Evolutionary conservation across 2,888 invertebrate genomes (phyloP), one percentile per base, ranked within the genome.

Genomic region (Tetragnatha montana): DNA sequence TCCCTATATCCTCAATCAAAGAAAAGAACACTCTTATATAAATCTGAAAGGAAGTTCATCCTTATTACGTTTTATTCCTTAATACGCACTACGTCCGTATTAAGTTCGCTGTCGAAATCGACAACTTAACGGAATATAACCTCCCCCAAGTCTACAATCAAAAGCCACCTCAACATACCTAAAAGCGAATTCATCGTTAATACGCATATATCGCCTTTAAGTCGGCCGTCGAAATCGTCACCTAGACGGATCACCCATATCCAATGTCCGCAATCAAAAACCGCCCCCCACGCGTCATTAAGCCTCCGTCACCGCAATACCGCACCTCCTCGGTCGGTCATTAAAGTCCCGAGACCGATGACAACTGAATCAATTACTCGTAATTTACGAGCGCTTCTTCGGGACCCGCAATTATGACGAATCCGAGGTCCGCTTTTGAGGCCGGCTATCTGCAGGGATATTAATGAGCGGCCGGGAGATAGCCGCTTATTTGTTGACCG

Each of bases 321-420:
- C 19, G n/a, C 14, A 50, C 50, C 78, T 78, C 71, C n/a, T 51
- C 47, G 50, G 70, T n/a, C 70, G 85, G 85, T 78, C 85, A 78
- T 85, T 85, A 85, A 35, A 35, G 70, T 47, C 68, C 68, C 19
- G 21, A 21, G 19, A 12, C 49, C 22, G 50, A 51, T 74, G 86
- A 86, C 86, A 86, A 70, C 68, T 51, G 74, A 86, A 86, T 86
- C 86, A 80, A 86, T 86, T 86, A 86, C 35, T 69, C 19, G 51
- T 70, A 86, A 86, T 86, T 86, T 86, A 86, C 86, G 70, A 76
- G 71, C 76, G 75, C 60, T 73, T 70, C 69, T 85, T 73, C 80
- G 19, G 49, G 76, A 47, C 60, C 79, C 70, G 80, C 86, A 86
- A 86, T 86, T 86, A 86, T 80, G 86, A 86, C 21, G 71, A 80